Evolutionary conservation across 2,888 invertebrate genomes (phyloP), one percentile per base, ranked within the genome.

Genomic region (Hypselothyrea guttata): DNA sequence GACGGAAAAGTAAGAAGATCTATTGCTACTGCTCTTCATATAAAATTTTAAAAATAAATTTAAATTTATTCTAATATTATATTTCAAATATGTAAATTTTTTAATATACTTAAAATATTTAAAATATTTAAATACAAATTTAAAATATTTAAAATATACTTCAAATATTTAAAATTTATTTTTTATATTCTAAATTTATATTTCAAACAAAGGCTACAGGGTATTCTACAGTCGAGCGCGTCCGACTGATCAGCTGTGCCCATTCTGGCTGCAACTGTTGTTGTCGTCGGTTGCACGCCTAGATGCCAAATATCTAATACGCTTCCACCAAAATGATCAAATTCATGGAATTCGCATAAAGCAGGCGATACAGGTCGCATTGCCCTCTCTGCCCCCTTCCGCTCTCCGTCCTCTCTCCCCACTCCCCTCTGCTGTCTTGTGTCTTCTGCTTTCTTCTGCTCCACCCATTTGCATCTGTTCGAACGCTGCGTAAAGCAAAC

Each of bases 271-370:
- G 27, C 34, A 48, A 52, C 28, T 49, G 57, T 27, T 57, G 56
- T 11, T 53, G 59, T 35, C 61, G 44, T 63, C 55, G 60, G 48
- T 68, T 65, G 67, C 72, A 65, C 66, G 70, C 68, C 68, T 56
- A 84, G 79, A 84, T 84, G 79, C 79, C 78, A 79, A 86, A 86
- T 85, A 81, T 81, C 81, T 81, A 81, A 81, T 78, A 68, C 72
- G 69, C 74, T 78, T 79, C 81, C 69, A 83, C 68, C 86, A 83
- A 85, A 78, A 76, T 76, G 84, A 81, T 77, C 77, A 77, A 73
- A 86, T 86, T 86, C 86, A 85, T 74, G 84, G 86, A 85, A 85
- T 85, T 83, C 83, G 75, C 70, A 63, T 75, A 68, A 79, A 71
- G 66, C 79, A 61, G 67, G 60, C 70, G 57, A 62, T 53, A 65